phyloP scores from a whole-genome alignment of 2,113 vertebrate species.

The Prolemur simus region DNA sequence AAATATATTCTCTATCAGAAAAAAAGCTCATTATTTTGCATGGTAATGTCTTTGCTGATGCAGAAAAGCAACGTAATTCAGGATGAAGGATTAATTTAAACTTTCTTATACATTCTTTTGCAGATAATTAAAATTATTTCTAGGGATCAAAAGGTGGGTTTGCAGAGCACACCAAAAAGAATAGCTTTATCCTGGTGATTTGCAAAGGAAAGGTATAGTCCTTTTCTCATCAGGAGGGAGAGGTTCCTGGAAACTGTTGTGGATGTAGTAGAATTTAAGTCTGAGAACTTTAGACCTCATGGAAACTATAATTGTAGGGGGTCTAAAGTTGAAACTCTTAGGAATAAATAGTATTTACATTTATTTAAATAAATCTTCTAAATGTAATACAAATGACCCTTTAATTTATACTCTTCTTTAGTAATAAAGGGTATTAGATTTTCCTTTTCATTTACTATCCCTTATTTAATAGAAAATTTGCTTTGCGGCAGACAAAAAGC shows the following conservation, averaged over 20 bases:
- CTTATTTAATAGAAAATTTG: constrained; percentile 39
- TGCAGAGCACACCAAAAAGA: constrained; percentile 56
- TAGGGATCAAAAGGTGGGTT: constrained; percentile 64
- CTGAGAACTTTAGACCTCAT: constrained; percentile 34
- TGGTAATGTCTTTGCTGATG: constrained; percentile 74
- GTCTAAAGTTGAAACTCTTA: constrained; percentile 29
- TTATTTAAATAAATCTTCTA: constrained; percentile 33
- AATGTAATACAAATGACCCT: not conserved
- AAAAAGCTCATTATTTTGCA: constrained; percentile 70
- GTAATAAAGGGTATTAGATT: not conserved
- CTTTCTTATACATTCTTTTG: constrained; percentile 57
- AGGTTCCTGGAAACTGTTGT: constrained; percentile 44
- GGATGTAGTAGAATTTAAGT: constrained; percentile 23
- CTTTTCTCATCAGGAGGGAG: not conserved
- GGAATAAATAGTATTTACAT: constrained; percentile 11
- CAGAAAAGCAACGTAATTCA: constrained; percentile 75
- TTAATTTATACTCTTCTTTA: constrained; percentile 51
- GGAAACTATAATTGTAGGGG: not conserved
- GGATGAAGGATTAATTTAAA: constrained; percentile 76
- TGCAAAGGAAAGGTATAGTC: constrained; percentile 19
- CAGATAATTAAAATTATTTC: constrained; percentile 71
- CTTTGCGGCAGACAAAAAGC: constrained; percentile 12
- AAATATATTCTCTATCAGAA: constrained; percentile 74
- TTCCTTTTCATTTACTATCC: constrained; percentile 7
- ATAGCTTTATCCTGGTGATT: constrained; percentile 56